Evolutionary conservation across 1,140 invertebrate genomes (phyloP).

Genomic region (Meteorus sp.): DNA sequence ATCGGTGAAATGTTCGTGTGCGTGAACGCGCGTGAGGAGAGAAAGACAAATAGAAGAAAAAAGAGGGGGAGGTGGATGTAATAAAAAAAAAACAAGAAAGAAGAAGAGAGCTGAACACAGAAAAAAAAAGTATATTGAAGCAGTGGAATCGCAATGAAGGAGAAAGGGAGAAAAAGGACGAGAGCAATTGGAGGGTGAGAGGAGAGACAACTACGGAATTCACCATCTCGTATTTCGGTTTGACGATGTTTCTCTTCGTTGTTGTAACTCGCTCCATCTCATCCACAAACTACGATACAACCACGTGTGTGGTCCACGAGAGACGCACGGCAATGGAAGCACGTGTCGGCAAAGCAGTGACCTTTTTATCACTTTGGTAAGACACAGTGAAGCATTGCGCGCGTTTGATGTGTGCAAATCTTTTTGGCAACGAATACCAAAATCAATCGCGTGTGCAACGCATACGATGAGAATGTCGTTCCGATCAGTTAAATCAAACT

Average conservation of each 20-base stretch:
- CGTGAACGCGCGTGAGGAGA: background rate
- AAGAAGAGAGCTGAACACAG: too few relatives aligned
- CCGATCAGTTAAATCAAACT: background rate
- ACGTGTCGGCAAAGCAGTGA: constrained; percentile 40
- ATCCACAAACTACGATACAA: background rate
- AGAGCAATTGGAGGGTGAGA: too few relatives aligned
- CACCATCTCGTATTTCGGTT: constrained; percentile 28
- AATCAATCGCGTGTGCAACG: constrained; percentile 23
- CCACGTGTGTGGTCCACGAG: constrained; percentile 51
- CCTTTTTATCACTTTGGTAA: constrained; percentile 38
- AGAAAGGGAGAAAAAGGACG: background rate
- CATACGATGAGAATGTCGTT: background rate
- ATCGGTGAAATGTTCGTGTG: too few relatives aligned
- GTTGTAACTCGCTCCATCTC: background rate
- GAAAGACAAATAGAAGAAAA: background rate
- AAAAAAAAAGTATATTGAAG: background rate
- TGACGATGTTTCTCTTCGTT: constrained; percentile 18
- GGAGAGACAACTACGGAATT: constrained; percentile 12
- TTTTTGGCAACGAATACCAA: constrained; percentile 43
- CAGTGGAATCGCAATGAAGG: background rate
- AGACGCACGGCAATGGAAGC: constrained; percentile 29
- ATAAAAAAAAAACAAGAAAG: too few relatives aligned
- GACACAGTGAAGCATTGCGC: too few relatives aligned
- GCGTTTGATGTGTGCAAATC: constrained; percentile 16
- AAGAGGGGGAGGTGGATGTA: too few relatives aligned